A percentile compares a stretch with the other conserved stretches of the same genome.
Evolutionary conservation across 2,888 invertebrate genomes (phyloP).

Genomic region (Petrolisthes manimaculis): DNA sequence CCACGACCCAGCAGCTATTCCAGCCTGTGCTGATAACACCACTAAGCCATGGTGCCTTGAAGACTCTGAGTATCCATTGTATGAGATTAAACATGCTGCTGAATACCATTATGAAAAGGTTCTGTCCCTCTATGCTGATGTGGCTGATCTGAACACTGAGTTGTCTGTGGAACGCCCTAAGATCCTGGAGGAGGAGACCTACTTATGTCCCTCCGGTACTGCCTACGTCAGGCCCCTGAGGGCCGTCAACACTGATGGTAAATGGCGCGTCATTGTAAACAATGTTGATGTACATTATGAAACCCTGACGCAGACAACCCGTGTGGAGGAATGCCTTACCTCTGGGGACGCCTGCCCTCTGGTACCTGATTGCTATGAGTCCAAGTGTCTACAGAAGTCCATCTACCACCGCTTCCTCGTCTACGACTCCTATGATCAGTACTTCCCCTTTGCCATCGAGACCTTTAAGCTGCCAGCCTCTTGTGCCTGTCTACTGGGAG

Average conservation of each 20-base stretch:
- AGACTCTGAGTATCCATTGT: constrained; percentile 53
- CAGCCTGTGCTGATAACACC: constrained; percentile 66
- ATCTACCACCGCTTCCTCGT: constrained; percentile 67
- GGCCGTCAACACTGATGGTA: too few relatives aligned
- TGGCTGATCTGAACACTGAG: too few relatives aligned
- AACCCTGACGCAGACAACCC: too few relatives aligned
- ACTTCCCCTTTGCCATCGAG: constrained; percentile 67
- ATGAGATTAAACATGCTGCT: constrained; percentile 47
- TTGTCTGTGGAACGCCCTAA: too few relatives aligned
- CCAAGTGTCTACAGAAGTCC: constrained; percentile 67
- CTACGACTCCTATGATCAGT: constrained; percentile 67
- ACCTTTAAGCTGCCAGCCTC: constrained; percentile 67
- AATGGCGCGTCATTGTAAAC: too few relatives aligned
- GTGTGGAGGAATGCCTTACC: too few relatives aligned
- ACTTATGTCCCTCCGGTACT: too few relatives aligned
- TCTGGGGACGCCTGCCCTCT: too few relatives aligned
- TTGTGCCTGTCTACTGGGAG: constrained; percentile 67
- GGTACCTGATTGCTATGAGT: constrained; percentile 67
- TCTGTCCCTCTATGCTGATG: constrained; percentile 65
- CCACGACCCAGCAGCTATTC: too few relatives aligned
- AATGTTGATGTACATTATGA: too few relatives aligned
- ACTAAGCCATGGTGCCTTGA: constrained; percentile 64
- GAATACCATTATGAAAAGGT: constrained; percentile 55
- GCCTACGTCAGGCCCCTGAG: too few relatives aligned
- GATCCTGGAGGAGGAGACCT: too few relatives aligned